Conservation (phyloP, 2,888 invertebrate genomes). For the Tribolium freemani region DNA sequence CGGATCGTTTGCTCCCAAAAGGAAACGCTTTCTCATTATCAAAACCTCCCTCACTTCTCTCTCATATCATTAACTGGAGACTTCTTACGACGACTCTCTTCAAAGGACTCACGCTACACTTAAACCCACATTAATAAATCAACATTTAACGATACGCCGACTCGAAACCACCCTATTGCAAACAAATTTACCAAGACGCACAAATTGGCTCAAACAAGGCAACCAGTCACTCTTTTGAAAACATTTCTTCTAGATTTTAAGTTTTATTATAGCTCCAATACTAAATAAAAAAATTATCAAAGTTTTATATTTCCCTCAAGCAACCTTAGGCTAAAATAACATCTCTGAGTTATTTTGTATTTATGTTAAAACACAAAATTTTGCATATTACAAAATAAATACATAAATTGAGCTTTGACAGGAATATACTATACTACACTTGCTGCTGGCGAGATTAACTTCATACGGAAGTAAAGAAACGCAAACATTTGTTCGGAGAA, state of each 20-base stretch:
- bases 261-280: no score
- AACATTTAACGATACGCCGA: constrained; percentile 25
- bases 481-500: constrained; percentile 53
- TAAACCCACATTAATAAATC: constrained; percentile 36
- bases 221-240: neutral
- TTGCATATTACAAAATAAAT: neutral
- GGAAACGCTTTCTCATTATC: constrained; percentile 32
- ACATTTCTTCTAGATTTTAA: no score
- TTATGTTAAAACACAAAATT: constrained; percentile 2
- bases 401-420: no score
- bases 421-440: neutral
- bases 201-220: constrained; percentile 23
- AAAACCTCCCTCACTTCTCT: constrained; percentile 13
- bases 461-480: constrained; percentile 50
- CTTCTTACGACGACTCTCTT: constrained; percentile 3
- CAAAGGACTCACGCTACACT: constrained; percentile 34
- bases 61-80: constrained; percentile 38
- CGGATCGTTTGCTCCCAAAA: constrained; percentile 25
- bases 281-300: no score
- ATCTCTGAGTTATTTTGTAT: no score
- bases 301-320: no score
- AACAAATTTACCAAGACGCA: neutral
- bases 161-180: neutral
- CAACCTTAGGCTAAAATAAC: no score
- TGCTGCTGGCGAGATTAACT: constrained; percentile 27